These are phyloP conservation scores for Sesia apiformis DNA, from an alignment of 2,888 invertebrate species.

Conservation along the genomic window DNA sequence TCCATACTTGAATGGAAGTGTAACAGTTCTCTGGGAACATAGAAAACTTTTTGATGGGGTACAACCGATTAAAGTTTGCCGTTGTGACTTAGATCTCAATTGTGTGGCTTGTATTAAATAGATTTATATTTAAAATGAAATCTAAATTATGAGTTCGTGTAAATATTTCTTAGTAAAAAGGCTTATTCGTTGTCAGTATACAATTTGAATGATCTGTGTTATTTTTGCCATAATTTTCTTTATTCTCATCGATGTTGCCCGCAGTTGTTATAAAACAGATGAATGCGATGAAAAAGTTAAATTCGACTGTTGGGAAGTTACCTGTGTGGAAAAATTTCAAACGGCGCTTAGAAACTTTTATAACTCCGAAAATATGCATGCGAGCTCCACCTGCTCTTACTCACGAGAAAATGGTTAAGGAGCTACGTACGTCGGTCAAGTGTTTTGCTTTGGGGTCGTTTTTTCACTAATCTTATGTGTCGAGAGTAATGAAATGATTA, in stretches of 20 bases:
- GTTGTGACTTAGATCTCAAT: conserved; percentile 39
- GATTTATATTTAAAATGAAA: background rate
- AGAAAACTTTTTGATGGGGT: conserved; percentile 46
- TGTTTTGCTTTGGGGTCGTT: no score
- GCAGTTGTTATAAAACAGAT: conserved; percentile 11
- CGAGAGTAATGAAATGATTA: no score
- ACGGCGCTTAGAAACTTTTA: no score
- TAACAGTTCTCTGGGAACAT: conserved; percentile 46
- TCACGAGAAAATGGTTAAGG: no score
- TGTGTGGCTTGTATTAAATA: conserved; percentile 31
- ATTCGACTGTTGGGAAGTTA: conserved; percentile 15
- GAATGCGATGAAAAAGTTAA: conserved; percentile 19
- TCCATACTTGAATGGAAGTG: conserved; percentile 30
- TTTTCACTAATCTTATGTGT: no score
- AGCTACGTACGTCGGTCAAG: no score
- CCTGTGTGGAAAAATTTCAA: no score
- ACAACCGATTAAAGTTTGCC: conserved; percentile 36
- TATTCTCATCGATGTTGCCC: conserved; percentile 1
- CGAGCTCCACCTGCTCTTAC: no score
- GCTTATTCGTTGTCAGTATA: no score
- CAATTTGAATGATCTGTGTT: background rate
- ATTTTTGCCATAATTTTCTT: background rate
- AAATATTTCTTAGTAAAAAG: no score
- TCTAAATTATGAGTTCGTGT: no score
- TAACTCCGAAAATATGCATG: no score